These are phyloP conservation scores for Hippocampus kuda DNA, from an alignment of 2,797 vertebrate genomes.

Conservation along the genomic window DNA sequence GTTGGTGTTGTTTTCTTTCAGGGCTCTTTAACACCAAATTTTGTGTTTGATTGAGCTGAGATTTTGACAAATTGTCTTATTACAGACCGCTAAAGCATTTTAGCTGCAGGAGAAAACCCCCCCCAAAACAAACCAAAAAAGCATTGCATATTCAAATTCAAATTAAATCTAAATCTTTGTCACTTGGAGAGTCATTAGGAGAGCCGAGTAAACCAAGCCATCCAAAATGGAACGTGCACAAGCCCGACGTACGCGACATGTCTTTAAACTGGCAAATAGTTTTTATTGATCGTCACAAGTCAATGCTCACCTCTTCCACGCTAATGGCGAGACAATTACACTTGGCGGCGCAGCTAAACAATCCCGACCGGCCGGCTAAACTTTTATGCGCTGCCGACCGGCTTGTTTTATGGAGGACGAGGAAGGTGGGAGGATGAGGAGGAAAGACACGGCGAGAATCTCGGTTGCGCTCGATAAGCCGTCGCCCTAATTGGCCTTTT, in stretches of 20 bases:
- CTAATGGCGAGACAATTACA: slow-evolving; percentile 39
- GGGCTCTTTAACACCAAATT: too few species aligned
- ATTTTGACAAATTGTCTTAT: too few species aligned
- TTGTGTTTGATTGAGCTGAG: too few species aligned
- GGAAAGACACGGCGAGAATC: slow-evolving; percentile 20
- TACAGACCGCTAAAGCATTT: too few species aligned
- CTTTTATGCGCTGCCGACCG: slow-evolving; percentile 18
- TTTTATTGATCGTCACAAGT: slow-evolving; percentile 57
- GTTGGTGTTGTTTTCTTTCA: too few species aligned
- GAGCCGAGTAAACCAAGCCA: slow-evolving; percentile 24
- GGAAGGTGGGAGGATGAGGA: slow-evolving; percentile 11
- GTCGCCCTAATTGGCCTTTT: slow-evolving; percentile 57
- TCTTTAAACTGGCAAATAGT: slow-evolving; percentile 46
- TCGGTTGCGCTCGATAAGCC: slow-evolving; percentile 43
- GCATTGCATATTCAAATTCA: background rate
- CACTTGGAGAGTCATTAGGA: slow-evolving; percentile 26
- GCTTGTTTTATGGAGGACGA: slow-evolving; percentile 27
- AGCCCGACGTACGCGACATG: slow-evolving; percentile 27
- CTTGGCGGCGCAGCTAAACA: slow-evolving; percentile 29
- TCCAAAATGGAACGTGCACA: slow-evolving; percentile 42
- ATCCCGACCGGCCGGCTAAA: slow-evolving; percentile 30
- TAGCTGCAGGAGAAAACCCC: too few species aligned
- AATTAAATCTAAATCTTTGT: background rate
- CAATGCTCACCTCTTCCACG: slow-evolving; percentile 48
- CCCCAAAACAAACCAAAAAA: too few species aligned